phyloP scores from a whole-genome alignment of 2,888 invertebrate genomes.

The Epinotia nisella region DNA sequence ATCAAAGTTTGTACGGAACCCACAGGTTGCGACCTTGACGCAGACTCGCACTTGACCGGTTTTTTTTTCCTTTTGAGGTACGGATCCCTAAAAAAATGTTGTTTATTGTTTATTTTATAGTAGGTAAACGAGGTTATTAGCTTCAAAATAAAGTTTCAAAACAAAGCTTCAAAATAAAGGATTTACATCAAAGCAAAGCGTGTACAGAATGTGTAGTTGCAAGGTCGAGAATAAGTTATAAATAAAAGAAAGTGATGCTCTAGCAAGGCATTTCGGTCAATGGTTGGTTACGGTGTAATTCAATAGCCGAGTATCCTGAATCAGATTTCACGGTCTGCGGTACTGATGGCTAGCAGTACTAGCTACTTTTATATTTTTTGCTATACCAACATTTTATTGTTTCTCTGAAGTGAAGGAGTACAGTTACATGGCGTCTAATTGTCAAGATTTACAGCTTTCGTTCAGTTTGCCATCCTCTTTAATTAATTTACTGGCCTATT shows the following conservation, averaged over 20 bases:
- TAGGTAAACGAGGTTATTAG: no score
- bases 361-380: slow-evolving; percentile 57
- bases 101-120: no score
- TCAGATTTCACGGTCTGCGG: slow-evolving; percentile 65
- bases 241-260: slow-evolving; percentile 55
- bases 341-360: slow-evolving; percentile 61
- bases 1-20: no score
- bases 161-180: no score
- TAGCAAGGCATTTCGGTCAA: slow-evolving; percentile 53
- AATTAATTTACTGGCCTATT: slow-evolving; percentile 5
- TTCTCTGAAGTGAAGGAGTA: slow-evolving; percentile 28
- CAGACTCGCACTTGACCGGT: no score
- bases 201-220: slow-evolving; percentile 49
- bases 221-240: slow-evolving; percentile 55
- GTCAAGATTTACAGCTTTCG: slow-evolving; percentile 14
- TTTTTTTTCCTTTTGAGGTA: no score
- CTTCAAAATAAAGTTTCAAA: no score
- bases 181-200: slow-evolving; percentile 19
- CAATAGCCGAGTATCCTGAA: slow-evolving; percentile 60
- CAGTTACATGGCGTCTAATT: slow-evolving; percentile 32
- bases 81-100: no score
- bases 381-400: slow-evolving; percentile 40
- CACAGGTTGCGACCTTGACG: no score
- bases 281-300: slow-evolving; percentile 57
- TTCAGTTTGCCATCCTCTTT: slow-evolving; percentile 5